Conservation (phyloP, 2,888 invertebrate species). For the Drosophila lutescens region DNA sequence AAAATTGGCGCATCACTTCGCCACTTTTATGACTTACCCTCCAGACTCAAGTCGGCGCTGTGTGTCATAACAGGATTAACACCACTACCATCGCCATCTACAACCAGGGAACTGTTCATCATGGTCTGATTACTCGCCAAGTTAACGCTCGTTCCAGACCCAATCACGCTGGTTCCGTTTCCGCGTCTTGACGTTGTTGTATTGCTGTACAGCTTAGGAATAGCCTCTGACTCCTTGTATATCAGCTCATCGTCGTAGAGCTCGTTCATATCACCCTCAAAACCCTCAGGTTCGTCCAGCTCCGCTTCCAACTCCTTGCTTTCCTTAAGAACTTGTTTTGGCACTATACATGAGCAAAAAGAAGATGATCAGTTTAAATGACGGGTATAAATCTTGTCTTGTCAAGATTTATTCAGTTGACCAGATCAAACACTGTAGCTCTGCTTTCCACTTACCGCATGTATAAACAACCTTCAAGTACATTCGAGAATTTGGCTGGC, state of each 20-base stretch:
- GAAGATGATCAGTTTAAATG: neutral
- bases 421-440: neutral
- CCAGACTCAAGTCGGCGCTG: slow-evolving; percentile 81
- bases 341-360: slow-evolving; percentile 86
- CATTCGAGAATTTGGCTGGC: slow-evolving; percentile 91
- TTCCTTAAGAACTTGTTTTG: slow-evolving; percentile 92
- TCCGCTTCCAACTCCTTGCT: slow-evolving; percentile 92
- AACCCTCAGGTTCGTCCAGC: slow-evolving; percentile 89
- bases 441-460: slow-evolving; percentile 88
- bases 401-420: too few relatives aligned
- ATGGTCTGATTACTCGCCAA: slow-evolving; percentile 58
- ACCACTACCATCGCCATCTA: slow-evolving; percentile 70
- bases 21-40: slow-evolving; percentile 73
- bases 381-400: neutral
- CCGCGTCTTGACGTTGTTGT: slow-evolving; percentile 68
- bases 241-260: slow-evolving; percentile 86
- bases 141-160: slow-evolving; percentile 38
- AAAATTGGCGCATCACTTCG: too few relatives aligned
- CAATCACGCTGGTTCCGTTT: slow-evolving; percentile 55
- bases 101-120: slow-evolving; percentile 66
- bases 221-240: slow-evolving; percentile 86
- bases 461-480: slow-evolving; percentile 95
- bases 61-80: slow-evolving; percentile 83
- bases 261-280: slow-evolving; percentile 85
- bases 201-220: slow-evolving; percentile 85